Evolutionary conservation across 2,113 vertebrate genomes (phyloP), one percentile per base, ranked within the genome.

Genomic region (Dipodomys merriami): DNA sequence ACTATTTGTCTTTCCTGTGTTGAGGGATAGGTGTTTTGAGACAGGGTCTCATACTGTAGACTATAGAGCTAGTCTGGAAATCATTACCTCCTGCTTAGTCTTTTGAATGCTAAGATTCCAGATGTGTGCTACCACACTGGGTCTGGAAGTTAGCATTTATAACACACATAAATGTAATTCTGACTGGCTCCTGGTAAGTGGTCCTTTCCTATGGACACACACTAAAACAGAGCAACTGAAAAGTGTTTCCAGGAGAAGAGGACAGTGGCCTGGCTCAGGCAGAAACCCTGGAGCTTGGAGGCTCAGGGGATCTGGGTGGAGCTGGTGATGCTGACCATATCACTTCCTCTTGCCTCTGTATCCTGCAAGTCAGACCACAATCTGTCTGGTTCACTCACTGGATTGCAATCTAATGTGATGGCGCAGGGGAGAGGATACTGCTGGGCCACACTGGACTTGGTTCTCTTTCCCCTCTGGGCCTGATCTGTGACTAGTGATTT

Each of bases 281-380:
- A 79, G 76, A 27, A 79, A 25, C 6, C 20, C 33, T 7, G 20
- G 27, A 18, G 62, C 62, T 39, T 62, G 18, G 3, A 44, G 57
- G 71, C 67, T 68, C 15, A 12, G 83, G 57, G 76, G 73, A 62
- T 35, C 85, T 2, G 13, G 76, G 44, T 5, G 23, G 68, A 64
- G 65, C 12, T 18, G 7, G 12, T 0, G 0, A 2, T 2, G 29
- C 53, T 67, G 19, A 18, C 35, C 18, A 30, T 67, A 18, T 49
- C 64, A 6, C 89, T 20, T 29, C 20, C 19, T 65, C 16, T 35
- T 81, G 71, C n/a, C 62, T 71, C 60, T 15, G 8, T 39, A 39
- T 44, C 46, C 65, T 29, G 3, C 9, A 57, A 65, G 0, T 12
- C 29, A 46, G 23, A 22, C 22, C 27, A 30, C 7, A 33, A 53